Conservation (phyloP, 2,113 vertebrate species). For the Misgurnus mizolepis region DNA sequence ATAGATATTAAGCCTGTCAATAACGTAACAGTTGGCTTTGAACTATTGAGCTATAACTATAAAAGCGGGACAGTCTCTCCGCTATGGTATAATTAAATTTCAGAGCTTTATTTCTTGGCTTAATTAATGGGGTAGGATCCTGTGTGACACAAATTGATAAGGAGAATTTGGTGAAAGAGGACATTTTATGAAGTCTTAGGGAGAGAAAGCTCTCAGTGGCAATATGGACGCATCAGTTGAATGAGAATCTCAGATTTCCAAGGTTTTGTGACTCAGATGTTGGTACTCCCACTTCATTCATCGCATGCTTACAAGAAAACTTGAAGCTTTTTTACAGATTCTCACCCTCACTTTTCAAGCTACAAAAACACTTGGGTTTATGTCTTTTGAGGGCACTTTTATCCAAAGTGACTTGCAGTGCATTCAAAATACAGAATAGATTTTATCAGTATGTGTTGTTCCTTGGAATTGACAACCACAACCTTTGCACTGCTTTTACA, state of each 20-base stretch:
- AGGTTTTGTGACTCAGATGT: too few species aligned
- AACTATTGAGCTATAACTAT: not conserved
- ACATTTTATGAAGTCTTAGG: conserved; percentile 1
- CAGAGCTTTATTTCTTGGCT: conserved; percentile 10
- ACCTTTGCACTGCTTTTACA: too few species aligned
- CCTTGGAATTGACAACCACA: too few species aligned
- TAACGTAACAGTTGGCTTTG: conserved; percentile 11
- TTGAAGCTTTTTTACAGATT: conserved; percentile 39
- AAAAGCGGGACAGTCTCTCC: not conserved
- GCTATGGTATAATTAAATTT: not conserved
- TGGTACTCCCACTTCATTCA: conserved; percentile 36
- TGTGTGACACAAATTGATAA: conserved; percentile 7
- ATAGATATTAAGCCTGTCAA: conserved; percentile 5
- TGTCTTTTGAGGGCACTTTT: too few species aligned
- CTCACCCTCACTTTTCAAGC: conserved; percentile 29
- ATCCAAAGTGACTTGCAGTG: too few species aligned
- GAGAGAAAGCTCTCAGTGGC: not conserved
- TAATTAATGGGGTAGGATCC: conserved; percentile 6
- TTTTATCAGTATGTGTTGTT: too few species aligned
- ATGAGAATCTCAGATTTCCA: too few species aligned
- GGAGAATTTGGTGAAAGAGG: not conserved
- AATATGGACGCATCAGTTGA: not conserved
- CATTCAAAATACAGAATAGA: too few species aligned
- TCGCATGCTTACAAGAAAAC: conserved; percentile 20
- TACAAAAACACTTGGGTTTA: not conserved